Conservation (phyloP, 1,140 invertebrate species). For the Scaptomyza pallida region DNA sequence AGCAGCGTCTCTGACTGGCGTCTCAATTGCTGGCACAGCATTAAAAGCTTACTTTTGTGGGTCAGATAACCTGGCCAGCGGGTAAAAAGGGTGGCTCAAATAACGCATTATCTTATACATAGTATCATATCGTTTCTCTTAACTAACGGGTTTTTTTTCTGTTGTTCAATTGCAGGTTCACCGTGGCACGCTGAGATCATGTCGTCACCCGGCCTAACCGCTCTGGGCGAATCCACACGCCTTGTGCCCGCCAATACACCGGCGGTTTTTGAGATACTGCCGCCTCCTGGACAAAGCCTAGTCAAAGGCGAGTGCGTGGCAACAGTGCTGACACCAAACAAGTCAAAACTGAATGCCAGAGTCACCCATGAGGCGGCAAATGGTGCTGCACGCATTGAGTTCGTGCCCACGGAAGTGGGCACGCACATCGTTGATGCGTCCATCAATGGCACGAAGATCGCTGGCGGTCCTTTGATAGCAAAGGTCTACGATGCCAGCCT, state of each 20-base stretch:
- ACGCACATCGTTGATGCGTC: conserved; percentile 95
- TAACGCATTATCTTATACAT: background rate
- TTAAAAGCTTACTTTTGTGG: conserved; percentile 10
- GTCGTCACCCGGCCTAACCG: conserved; percentile 88
- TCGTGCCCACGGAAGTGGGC: conserved; percentile 95
- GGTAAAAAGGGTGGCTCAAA: background rate
- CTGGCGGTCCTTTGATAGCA: conserved; percentile 93
- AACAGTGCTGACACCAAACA: conserved; percentile 85
- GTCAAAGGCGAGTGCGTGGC: conserved; percentile 84
- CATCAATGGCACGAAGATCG: conserved; percentile 93
- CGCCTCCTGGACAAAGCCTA: conserved; percentile 85
- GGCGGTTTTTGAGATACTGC: conserved; percentile 92
- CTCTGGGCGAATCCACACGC: conserved; percentile 93
- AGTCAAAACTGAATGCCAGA: conserved; percentile 87
- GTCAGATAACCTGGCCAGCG: conserved; percentile 13
- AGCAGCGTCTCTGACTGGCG: background rate
- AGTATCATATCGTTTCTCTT: background rate
- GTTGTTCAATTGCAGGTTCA: conserved; percentile 87
- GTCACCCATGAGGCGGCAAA: conserved; percentile 88
- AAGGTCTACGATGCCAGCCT: conserved; percentile 97
- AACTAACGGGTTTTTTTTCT: conserved; percentile 26
- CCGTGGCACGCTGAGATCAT: conserved; percentile 95
- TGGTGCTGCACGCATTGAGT: conserved; percentile 94
- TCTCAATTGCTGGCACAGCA: conserved; percentile 6
- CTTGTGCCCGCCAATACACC: conserved; percentile 93